A percentile compares a stretch with the other conserved stretches of the same genome.
These are phyloP conservation scores for Myripristis murdjan DNA, from an alignment of 2,797 vertebrate genomes.

Conservation along the genomic window DNA sequence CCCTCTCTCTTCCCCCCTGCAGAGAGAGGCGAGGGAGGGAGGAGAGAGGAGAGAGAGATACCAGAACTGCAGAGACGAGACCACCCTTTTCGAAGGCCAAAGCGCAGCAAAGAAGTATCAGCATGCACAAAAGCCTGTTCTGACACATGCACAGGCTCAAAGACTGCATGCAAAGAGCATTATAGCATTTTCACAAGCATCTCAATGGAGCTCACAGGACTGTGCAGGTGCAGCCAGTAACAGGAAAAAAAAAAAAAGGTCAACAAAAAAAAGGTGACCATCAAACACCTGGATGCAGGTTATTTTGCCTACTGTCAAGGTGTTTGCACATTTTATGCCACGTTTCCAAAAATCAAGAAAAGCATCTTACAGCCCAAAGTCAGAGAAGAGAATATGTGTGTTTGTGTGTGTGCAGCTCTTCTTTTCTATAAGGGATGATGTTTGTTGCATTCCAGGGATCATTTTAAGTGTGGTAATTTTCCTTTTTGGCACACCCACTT, in stretches of 20 bases:
- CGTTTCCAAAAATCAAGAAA: background rate
- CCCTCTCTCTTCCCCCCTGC: conserved; percentile 34
- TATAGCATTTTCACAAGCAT: background rate
- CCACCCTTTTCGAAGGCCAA: conserved; percentile 34
- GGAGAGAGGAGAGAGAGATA: background rate
- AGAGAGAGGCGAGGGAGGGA: conserved; percentile 33
- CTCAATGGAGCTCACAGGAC: background rate
- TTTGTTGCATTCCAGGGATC: no score
- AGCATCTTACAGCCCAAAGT: background rate
- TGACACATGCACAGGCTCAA: conserved; percentile 1
- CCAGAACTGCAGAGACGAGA: conserved; percentile 25
- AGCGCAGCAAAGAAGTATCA: conserved; percentile 12
- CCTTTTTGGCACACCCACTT: no score
- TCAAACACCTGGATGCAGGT: background rate
- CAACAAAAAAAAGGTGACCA: background rate
- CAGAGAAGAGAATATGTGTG: background rate
- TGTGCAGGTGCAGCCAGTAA: conserved; percentile 13
- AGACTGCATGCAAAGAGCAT: conserved; percentile 9
- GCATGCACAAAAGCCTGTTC: conserved; percentile 1
- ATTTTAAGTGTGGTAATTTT: no score
- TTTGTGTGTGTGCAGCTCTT: background rate
- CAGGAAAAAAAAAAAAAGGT: conserved; percentile 1
- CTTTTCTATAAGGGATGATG: no score
- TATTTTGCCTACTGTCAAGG: conserved; percentile 5
- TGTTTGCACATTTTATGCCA: conserved; percentile 9